Evolutionary conservation across 2,888 invertebrate genomes (phyloP).

Genomic region (Chrysina gloriosa): DNA sequence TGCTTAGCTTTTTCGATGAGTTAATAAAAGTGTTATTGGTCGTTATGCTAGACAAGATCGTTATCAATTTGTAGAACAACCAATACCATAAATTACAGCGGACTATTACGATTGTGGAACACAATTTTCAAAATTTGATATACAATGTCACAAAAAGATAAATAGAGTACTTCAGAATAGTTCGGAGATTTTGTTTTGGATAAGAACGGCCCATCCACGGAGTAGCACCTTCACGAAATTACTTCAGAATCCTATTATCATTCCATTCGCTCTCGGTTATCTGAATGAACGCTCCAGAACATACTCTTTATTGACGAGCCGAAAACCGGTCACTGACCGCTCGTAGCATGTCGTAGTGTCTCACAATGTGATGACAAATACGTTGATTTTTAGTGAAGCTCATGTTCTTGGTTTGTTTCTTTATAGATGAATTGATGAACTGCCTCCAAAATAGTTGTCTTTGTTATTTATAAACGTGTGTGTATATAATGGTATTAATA

Average conservation of each 20-base stretch:
- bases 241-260: conserved; percentile 47
- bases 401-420: no score
- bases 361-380: neutral
- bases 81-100: conserved; percentile 11
- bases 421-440: no score
- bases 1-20: conserved; percentile 6
- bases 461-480: no score
- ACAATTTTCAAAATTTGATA: conserved; percentile 22
- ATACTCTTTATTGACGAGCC: conserved; percentile 36
- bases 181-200: conserved; percentile 36
- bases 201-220: conserved; percentile 21
- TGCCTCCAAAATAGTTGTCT: no score
- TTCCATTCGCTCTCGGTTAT: conserved; percentile 42
- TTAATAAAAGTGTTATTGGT: conserved; percentile 13
- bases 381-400: neutral
- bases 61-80: conserved; percentile 16
- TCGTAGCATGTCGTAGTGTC: neutral
- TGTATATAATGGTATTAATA: no score
- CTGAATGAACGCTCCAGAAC: conserved; percentile 17
- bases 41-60: neutral
- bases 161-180: conserved; percentile 16
- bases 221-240: conserved; percentile 39
- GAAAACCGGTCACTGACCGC: conserved; percentile 37
- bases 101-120: conserved; percentile 6
- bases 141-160: conserved; percentile 32